Percentiles rank a stretch among this genome's conserved stretches.
phyloP scores from a whole-genome alignment of 2,113 vertebrate species.

The Microtus pennsylvanicus region DNA sequence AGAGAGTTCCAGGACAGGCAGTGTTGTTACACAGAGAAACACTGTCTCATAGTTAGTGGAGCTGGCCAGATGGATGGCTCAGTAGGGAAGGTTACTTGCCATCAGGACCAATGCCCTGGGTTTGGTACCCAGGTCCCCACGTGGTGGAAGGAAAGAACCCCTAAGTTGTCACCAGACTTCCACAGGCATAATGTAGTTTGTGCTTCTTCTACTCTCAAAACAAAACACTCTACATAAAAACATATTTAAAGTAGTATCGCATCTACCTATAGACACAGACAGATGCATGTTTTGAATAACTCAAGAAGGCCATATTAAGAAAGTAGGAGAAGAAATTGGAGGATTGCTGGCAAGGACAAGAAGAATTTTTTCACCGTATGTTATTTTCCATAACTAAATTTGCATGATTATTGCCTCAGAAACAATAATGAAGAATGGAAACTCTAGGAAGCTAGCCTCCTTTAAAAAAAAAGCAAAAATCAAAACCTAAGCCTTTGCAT shows the following conservation, averaged over 20 bases:
- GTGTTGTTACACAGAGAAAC: background rate
- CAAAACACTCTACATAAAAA: background rate
- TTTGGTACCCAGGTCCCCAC: too few species aligned
- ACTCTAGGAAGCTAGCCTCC: background rate
- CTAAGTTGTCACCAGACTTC: background rate
- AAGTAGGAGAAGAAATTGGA: background rate
- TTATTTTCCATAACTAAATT: conserved; percentile 23
- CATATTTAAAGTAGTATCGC: background rate
- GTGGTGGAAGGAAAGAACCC: background rate
- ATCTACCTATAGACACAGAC: background rate
- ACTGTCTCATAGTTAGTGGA: background rate
- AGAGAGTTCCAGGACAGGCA: background rate
- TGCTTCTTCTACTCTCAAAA: background rate
- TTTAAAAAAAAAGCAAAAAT: background rate
- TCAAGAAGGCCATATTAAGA: background rate
- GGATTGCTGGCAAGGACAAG: background rate
- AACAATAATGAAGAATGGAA: background rate
- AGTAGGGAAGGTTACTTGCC: background rate
- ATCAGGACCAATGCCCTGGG: background rate
- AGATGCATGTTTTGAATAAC: background rate
- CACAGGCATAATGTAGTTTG: background rate
- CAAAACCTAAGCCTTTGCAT: background rate
- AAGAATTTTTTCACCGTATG: background rate
- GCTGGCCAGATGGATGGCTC: background rate
- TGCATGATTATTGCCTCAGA: conserved; percentile 4